Percentiles rank a stretch among this genome's conserved stretches.
These are phyloP conservation scores for Etheostoma nigrum DNA, from an alignment of 2,797 vertebrate genomes.

Conservation along the genomic window DNA sequence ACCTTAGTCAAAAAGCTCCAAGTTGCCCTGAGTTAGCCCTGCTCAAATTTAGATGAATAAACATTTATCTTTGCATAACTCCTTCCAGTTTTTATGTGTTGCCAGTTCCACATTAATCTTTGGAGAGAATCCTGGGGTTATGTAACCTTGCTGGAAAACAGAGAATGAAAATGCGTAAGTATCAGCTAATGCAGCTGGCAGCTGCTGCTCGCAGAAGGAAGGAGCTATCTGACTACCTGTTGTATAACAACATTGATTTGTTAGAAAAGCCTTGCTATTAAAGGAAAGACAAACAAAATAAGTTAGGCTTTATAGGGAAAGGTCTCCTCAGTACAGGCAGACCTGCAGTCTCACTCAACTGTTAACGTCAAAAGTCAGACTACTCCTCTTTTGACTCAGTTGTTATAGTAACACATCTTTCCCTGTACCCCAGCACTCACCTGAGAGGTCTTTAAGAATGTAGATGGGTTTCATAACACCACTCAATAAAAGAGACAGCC, in stretches of 20 bases:
- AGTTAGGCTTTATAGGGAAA: slow-evolving; percentile 50
- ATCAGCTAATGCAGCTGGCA: slow-evolving; percentile 53
- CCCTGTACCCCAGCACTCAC: slow-evolving; percentile 58
- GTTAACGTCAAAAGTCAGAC: slow-evolving; percentile 62
- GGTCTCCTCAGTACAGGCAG: slow-evolving; percentile 47
- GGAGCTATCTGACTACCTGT: slow-evolving; percentile 65
- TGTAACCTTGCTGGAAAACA: slow-evolving; percentile 62
- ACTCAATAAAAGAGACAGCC: slow-evolving; percentile 62
- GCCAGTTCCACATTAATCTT: slow-evolving; percentile 58
- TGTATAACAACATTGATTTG: slow-evolving; percentile 81
- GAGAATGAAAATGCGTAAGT: slow-evolving; percentile 52
- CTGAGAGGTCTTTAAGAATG: slow-evolving; percentile 70
- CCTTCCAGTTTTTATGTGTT: slow-evolving; percentile 51
- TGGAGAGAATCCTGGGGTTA: slow-evolving; percentile 57
- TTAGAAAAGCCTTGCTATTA: slow-evolving; percentile 65
- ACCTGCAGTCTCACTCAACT: slow-evolving; percentile 39
- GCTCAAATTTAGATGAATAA: slow-evolving; percentile 54
- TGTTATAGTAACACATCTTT: slow-evolving; percentile 76
- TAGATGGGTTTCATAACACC: slow-evolving; percentile 70
- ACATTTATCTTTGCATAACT: slow-evolving; percentile 54
- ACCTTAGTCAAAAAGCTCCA: slow-evolving; percentile 32
- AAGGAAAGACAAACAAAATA: slow-evolving; percentile 68
- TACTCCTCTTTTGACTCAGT: slow-evolving; percentile 67
- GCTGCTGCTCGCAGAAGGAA: slow-evolving; percentile 59
- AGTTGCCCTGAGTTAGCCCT: slow-evolving; percentile 30